A percentile compares a stretch with the other conserved stretches of the same genome.
phyloP scores from a whole-genome alignment of 2,113 vertebrate genomes.

The Micronycteris hirsuta region DNA sequence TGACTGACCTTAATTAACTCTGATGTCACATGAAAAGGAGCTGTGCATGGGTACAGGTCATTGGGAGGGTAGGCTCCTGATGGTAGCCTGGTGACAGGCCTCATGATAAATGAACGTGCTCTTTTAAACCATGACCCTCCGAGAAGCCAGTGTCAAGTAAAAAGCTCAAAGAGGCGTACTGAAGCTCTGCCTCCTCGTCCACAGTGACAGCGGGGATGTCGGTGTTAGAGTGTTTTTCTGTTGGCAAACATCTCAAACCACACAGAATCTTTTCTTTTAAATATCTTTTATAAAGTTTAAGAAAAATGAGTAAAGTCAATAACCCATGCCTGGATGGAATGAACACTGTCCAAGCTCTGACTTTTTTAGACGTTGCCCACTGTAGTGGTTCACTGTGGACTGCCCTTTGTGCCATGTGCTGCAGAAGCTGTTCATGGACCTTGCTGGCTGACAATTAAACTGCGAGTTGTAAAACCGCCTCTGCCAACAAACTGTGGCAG shows the following conservation, averaged over 20 bases:
- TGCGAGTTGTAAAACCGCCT: neutral
- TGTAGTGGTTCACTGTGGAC: neutral
- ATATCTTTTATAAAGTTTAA: slow-evolving; percentile 57
- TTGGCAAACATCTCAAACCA: slow-evolving; percentile 68
- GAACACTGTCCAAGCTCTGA: slow-evolving; percentile 51
- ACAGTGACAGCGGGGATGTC: slow-evolving; percentile 71
- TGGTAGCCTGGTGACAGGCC: slow-evolving; percentile 76
- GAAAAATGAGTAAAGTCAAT: slow-evolving; percentile 48
- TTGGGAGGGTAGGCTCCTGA: slow-evolving; percentile 76
- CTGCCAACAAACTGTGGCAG: neutral
- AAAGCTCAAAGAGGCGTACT: slow-evolving; percentile 55
- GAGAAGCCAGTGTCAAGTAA: slow-evolving; percentile 74
- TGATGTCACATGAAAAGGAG: slow-evolving; percentile 79
- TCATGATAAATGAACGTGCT: slow-evolving; percentile 76
- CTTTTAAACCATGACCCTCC: slow-evolving; percentile 77
- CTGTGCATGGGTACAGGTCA: slow-evolving; percentile 74
- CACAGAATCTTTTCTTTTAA: slow-evolving; percentile 10
- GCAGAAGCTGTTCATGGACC: neutral
- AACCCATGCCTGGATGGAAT: slow-evolving; percentile 37
- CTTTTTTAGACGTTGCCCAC: slow-evolving; percentile 30
- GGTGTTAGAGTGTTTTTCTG: slow-evolving; percentile 48
- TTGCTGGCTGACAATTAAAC: neutral
- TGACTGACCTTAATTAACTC: slow-evolving; percentile 77
- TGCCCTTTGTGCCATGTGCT: neutral
- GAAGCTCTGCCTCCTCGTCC: slow-evolving; percentile 55